Evolutionary conservation across 2,797 vertebrate species (phyloP), one percentile per base, ranked within the genome.

Genomic region (Scomberomorus guttatus): DNA sequence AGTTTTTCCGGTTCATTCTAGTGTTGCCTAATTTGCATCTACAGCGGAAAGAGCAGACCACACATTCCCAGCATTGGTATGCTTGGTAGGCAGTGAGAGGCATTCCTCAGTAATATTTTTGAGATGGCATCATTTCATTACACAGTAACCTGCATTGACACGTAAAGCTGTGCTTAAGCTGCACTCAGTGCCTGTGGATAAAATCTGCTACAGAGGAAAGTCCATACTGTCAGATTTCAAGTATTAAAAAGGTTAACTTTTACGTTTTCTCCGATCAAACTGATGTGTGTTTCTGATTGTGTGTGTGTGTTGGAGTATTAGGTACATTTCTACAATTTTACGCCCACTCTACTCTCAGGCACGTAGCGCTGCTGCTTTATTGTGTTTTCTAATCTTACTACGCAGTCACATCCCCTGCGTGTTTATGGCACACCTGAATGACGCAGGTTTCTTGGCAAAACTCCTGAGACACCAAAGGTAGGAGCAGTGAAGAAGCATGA

Each of bases 101-200:
- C 82, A 87, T 92, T 92, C 83, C 72, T 68, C 62, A 59, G 50
- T 62, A 82, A 87, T 87, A 73, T 87, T 89, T 90, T 34, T 37
- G 57, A 48, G 80, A 83, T 82, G 82, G 82, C 83, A 80, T 92
- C 91, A 82, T 80, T 80, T 85, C 72, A 70, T 87, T 67, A 90
- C 85, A 87, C 85, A 85, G 32, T 83, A 68, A 79, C 85, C 75
- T 86, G 82, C 62, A 37, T 15, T 75, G 70, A 84, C 85, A 84
- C 27, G 85, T 86, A 73, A 87, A 80, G 77, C 54, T 44, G 57
- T 8, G 25, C 52, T 78, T 76, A 66, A 85, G 78, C 75, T 57
- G 50, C 66, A n/a, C 57, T 58, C 39, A 52, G 59, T 3, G 50
- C 76, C 67, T 10, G 15, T 68, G 64, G 80, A 80, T 60, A 42